A percentile compares a stretch with the other conserved stretches of the same genome.
Evolutionary conservation across 2,113 vertebrate species (phyloP).

Genomic region (Hirundichthys speculiger): DNA sequence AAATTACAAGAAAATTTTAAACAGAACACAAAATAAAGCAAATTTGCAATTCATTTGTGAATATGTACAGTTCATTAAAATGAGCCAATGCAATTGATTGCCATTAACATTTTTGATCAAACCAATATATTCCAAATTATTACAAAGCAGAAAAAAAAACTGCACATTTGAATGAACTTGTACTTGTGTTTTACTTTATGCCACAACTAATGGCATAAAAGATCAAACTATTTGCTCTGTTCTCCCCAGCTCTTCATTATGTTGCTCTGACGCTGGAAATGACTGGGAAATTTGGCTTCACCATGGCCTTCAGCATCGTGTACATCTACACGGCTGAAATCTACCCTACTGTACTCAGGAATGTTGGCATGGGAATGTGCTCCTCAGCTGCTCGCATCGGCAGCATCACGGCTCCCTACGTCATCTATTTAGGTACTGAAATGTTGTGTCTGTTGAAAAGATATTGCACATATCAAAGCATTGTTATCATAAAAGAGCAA

Average conservation of each 20-base stretch:
- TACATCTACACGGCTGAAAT: conserved; percentile 95
- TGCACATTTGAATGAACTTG: too few species aligned
- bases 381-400: conserved; percentile 92
- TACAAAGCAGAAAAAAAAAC: too few species aligned
- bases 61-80: too few species aligned
- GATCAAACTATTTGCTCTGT: neutral
- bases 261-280: conserved; percentile 87
- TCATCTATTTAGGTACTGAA: conserved; percentile 87
- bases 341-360: conserved; percentile 93
- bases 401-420: conserved; percentile 92
- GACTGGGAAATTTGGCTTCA: conserved; percentile 93
- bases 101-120: too few species aligned
- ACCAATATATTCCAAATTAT: too few species aligned
- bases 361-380: conserved; percentile 94
- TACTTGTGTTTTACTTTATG: neutral
- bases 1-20: too few species aligned
- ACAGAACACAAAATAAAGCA: too few species aligned
- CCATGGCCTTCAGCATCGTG: conserved; percentile 89
- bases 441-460: neutral
- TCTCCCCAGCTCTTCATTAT: conserved; percentile 74
- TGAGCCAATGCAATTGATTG: too few species aligned
- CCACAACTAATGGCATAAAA: too few species aligned
- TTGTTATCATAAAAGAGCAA: neutral
- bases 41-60: too few species aligned
- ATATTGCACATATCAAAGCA: neutral